These are phyloP conservation scores for Cinara cedri DNA, from an alignment of 2,888 invertebrate species.

Conservation along the genomic window DNA sequence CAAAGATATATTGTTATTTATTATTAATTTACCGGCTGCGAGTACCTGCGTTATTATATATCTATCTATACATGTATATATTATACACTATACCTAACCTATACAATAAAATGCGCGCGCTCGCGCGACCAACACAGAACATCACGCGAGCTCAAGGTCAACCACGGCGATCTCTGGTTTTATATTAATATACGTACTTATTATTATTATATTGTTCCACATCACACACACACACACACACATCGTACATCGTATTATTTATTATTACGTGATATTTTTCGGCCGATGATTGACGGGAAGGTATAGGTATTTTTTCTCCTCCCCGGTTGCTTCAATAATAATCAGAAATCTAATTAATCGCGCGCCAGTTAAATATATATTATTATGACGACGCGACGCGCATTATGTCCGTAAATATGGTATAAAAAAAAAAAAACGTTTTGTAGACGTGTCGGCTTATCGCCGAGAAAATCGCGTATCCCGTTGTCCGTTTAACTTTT, in stretches of 20 bases:
- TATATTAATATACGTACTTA: too few species aligned
- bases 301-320: background rate
- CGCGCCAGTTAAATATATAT: background rate
- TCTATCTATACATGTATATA: too few species aligned
- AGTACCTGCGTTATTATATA: too few species aligned
- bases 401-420: background rate
- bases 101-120: too few species aligned
- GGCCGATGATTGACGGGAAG: conserved; percentile 27
- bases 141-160: conserved; percentile 12
- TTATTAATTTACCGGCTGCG: conserved; percentile 8
- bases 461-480: too few species aligned
- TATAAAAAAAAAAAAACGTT: too few species aligned
- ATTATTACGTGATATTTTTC: background rate
- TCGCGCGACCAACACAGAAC: too few species aligned
- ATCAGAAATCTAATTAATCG: conserved; percentile 45
- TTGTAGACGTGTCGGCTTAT: too few species aligned
- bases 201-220: conserved; percentile 3
- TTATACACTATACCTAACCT: too few species aligned
- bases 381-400: background rate
- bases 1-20: conserved; percentile 8
- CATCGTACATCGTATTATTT: background rate
- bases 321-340: background rate
- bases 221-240: too few species aligned
- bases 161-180: background rate
- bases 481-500: too few species aligned